Evolutionary conservation across 2,888 invertebrate genomes (phyloP).

Genomic region (Aleiodes alternator): DNA sequence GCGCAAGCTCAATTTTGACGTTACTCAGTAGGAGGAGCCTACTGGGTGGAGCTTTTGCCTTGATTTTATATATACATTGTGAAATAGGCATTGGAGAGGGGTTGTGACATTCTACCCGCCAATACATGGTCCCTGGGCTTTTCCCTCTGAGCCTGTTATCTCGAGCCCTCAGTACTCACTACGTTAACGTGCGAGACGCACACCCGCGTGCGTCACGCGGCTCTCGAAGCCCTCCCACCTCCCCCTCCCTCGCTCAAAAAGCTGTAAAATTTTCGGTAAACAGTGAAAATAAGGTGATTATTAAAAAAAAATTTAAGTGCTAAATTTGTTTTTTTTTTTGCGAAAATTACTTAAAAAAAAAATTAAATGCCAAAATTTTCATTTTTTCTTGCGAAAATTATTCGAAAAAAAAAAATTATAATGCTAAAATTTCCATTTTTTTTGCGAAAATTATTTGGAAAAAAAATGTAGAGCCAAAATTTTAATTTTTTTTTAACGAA

Average conservation of each 20-base stretch:
- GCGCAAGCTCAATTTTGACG: conserved; percentile 43
- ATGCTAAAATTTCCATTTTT: too few species aligned
- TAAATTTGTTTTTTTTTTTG: too few species aligned
- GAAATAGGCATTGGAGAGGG: not conserved
- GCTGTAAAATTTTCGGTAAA: conserved; percentile 11
- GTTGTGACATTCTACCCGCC: conserved; percentile 52
- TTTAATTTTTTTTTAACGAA: too few species aligned
- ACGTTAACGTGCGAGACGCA: conserved; percentile 71
- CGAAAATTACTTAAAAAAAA: too few species aligned
- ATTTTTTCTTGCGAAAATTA: too few species aligned
- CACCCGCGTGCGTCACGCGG: conserved; percentile 64
- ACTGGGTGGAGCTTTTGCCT: conserved; percentile 70
- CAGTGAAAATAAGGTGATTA: conserved; percentile 35
- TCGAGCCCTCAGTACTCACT: conserved; percentile 68
- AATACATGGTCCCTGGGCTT: conserved; percentile 68
- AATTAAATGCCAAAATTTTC: too few species aligned
- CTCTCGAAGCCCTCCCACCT: conserved; percentile 57
- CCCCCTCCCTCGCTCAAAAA: conserved; percentile 34
- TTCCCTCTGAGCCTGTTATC: conserved; percentile 18
- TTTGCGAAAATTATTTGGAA: too few species aligned
- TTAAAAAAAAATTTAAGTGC: not conserved
- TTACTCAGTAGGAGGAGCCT: too few species aligned
- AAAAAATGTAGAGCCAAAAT: too few species aligned
- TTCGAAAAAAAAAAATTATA: too few species aligned
- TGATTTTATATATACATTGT: not conserved